These are phyloP conservation scores for Atta texana DNA, from an alignment of 1,140 invertebrate species.

Conservation along the genomic window DNA sequence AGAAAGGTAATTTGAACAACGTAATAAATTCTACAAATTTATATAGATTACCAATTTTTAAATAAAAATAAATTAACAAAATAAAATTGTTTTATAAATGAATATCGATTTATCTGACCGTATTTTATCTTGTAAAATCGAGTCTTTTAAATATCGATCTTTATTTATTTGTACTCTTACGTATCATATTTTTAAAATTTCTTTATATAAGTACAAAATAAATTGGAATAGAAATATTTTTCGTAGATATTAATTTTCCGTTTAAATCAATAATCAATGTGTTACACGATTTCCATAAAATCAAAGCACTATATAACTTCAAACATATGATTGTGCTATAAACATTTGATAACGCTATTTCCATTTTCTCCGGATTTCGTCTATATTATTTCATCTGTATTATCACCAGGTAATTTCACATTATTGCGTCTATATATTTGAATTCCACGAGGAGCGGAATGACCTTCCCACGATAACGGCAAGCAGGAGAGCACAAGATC, in stretches of 20 bases:
- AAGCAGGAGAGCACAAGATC: constrained; percentile 39
- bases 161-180: neutral
- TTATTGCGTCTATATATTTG: constrained; percentile 15
- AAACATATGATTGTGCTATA: neutral
- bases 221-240: neutral
- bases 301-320: neutral
- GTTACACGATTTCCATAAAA: neutral
- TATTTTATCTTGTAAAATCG: neutral
- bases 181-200: neutral
- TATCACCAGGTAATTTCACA: neutral
- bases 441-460: constrained; percentile 46
- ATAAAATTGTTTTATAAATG: neutral
- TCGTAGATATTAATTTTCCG: neutral
- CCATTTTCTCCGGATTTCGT: neutral
- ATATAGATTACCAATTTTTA: neutral
- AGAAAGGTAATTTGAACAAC: neutral
- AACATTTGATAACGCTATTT: neutral
- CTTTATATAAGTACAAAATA: neutral
- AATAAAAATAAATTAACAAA: neutral
- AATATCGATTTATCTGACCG: neutral
- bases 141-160: too few species aligned
- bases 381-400: constrained; percentile 29
- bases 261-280: neutral
- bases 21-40: neutral
- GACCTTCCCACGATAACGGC: constrained; percentile 60